A percentile compares a stretch with the other conserved stretches of the same genome.
Evolutionary conservation across 2,113 vertebrate genomes (phyloP).

Genomic region (Sphaerodactylus townsendi): DNA sequence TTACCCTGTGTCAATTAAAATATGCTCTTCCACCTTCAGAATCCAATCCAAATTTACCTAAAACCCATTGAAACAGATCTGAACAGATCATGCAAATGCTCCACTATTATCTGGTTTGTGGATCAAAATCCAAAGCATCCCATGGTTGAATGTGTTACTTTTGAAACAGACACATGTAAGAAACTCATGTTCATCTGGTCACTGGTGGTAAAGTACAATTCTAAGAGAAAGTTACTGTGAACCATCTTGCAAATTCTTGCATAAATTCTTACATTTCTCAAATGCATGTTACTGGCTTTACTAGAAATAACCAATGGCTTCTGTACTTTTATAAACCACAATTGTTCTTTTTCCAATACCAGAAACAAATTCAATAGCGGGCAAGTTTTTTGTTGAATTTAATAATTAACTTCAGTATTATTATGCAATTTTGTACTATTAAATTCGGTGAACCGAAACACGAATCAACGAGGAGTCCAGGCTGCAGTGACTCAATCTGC

Average conservation of each 20-base stretch:
- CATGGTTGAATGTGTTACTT: background rate
- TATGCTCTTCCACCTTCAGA: no score
- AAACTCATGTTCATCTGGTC: background rate
- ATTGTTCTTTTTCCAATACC: background rate
- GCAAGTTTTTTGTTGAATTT: background rate
- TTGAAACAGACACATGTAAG: background rate
- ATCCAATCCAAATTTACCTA: background rate
- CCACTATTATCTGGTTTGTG: background rate
- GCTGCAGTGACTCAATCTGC: background rate
- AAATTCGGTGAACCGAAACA: background rate
- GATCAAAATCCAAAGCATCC: background rate
- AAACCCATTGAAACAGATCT: background rate
- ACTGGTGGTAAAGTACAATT: background rate
- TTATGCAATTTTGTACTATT: constrained; percentile 5
- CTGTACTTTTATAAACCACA: background rate
- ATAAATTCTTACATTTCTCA: background rate
- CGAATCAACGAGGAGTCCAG: background rate
- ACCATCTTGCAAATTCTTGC: background rate
- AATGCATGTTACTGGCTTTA: background rate
- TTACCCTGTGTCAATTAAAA: background rate
- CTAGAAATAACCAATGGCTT: background rate
- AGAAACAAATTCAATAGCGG: background rate
- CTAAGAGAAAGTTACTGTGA: background rate
- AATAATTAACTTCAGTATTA: background rate
- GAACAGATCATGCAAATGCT: background rate